A percentile compares a stretch with the other conserved stretches of the same genome.
These are phyloP conservation scores for Ophion slaviceki DNA, from an alignment of 2,888 invertebrate genomes.

Conservation along the genomic window DNA sequence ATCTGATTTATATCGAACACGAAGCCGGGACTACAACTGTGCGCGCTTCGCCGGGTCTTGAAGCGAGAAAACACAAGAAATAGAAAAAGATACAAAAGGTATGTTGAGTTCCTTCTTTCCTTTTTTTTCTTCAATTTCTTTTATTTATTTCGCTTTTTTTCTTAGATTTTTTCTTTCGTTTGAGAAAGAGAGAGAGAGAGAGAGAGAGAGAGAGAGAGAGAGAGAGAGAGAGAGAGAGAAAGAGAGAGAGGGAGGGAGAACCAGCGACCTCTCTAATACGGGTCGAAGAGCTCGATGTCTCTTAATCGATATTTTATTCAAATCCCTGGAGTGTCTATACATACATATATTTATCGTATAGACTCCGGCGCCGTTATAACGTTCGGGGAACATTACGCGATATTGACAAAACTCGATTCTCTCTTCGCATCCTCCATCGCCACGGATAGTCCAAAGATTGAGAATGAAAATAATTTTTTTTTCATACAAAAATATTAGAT, in stretches of 20 bases:
- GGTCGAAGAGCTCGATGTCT: constrained; percentile 57
- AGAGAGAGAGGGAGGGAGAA: constrained; percentile 10
- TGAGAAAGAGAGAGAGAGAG: not conserved
- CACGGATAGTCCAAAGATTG: not conserved
- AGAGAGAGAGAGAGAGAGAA: constrained; percentile 9
- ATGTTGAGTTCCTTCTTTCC: constrained; percentile 43
- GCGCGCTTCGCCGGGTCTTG: constrained; percentile 51
- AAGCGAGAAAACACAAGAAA: constrained; percentile 60
- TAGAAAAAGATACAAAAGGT: constrained; percentile 58
- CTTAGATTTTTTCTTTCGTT: constrained; percentile 18
- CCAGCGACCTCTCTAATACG: constrained; percentile 66
- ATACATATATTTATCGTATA: constrained; percentile 30
- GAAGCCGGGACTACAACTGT: constrained; percentile 69
- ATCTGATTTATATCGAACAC: constrained; percentile 81
- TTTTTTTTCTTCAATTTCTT: constrained; percentile 1
- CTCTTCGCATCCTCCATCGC: not conserved
- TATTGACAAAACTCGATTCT: not conserved
- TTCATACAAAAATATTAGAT: not conserved
- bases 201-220: not conserved
- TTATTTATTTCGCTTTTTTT: not conserved
- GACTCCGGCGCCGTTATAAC: constrained; percentile 47
- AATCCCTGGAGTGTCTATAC: constrained; percentile 62
- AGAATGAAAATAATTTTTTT: not conserved
- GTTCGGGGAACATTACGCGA: constrained; percentile 44
- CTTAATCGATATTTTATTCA: constrained; percentile 78